A percentile compares a stretch with the other conserved stretches of the same genome.
Evolutionary conservation across 2,113 vertebrate species (phyloP).

Genomic region (Lepus europaeus): DNA sequence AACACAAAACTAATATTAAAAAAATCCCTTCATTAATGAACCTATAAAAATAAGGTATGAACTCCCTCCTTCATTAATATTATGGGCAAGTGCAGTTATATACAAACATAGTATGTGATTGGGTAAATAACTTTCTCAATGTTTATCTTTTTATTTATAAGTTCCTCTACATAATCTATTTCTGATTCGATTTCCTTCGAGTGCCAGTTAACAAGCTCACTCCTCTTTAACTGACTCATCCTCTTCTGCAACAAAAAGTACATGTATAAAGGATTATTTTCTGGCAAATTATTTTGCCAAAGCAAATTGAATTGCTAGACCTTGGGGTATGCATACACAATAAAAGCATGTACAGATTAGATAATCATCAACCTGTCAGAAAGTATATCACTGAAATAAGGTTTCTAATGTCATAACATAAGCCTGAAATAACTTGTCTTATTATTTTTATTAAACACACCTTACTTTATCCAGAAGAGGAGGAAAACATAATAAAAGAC

Average conservation of each 20-base stretch:
- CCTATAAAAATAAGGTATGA: neutral
- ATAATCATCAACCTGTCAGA: constrained; percentile 14
- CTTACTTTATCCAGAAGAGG: constrained; percentile 1
- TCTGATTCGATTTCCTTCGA: constrained; percentile 98
- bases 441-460: neutral
- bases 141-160: constrained; percentile 95
- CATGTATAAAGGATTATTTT: constrained; percentile 61
- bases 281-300: neutral
- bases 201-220: constrained; percentile 97
- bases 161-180: constrained; percentile 97
- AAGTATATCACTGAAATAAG: constrained; percentile 35
- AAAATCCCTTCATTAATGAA: neutral
- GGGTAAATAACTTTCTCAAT: constrained; percentile 97
- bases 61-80: neutral
- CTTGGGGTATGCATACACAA: neutral
- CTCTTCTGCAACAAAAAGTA: constrained; percentile 89
- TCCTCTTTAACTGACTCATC: constrained; percentile 95
- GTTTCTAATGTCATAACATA: constrained; percentile 28
- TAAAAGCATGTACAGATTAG: constrained; percentile 7
- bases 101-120: constrained; percentile 96
- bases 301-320: neutral
- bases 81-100: neutral
- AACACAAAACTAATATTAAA: constrained; percentile 50
- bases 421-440: constrained; percentile 25
- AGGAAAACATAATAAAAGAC: neutral